phyloP scores from a whole-genome alignment of 2,797 vertebrate genomes.

The Morus bassanus region DNA sequence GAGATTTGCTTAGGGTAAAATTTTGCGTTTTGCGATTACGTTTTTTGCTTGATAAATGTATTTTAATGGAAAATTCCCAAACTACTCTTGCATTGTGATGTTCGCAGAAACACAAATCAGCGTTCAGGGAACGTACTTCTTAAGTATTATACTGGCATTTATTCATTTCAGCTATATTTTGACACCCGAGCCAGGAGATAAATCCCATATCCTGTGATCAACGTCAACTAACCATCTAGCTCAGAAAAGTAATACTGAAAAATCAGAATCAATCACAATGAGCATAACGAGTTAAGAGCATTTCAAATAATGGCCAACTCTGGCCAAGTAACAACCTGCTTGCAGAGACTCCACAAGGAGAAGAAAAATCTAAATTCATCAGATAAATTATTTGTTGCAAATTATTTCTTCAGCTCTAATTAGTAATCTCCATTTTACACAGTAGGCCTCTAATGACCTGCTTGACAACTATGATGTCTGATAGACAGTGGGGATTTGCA shows the following conservation, averaged over 20 bases:
- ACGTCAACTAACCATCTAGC: neutral
- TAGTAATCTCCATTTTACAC: conserved; percentile 72
- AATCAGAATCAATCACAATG: neutral
- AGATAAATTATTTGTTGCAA: conserved; percentile 69
- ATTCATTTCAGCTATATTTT: neutral
- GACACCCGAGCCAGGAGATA: neutral
- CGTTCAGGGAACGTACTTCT: neutral
- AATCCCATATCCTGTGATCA: neutral
- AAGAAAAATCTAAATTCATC: neutral
- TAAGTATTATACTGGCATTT: neutral
- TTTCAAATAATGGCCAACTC: neutral
- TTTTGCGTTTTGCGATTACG: neutral
- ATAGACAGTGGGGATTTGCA: conserved; percentile 69
- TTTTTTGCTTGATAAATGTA: neutral
- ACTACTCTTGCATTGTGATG: neutral
- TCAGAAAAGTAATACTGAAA: neutral
- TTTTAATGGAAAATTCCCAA: neutral
- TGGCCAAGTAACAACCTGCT: neutral
- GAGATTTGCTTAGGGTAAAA: neutral
- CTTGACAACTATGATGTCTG: conserved; percentile 66
- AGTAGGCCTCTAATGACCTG: conserved; percentile 71
- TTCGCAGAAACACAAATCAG: neutral
- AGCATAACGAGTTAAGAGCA: neutral
- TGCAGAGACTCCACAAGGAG: conserved; percentile 28
- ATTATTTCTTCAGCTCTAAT: conserved; percentile 71